Evolutionary conservation across 2,797 vertebrate species (phyloP).

Genomic region (Miichthys miiuy): DNA sequence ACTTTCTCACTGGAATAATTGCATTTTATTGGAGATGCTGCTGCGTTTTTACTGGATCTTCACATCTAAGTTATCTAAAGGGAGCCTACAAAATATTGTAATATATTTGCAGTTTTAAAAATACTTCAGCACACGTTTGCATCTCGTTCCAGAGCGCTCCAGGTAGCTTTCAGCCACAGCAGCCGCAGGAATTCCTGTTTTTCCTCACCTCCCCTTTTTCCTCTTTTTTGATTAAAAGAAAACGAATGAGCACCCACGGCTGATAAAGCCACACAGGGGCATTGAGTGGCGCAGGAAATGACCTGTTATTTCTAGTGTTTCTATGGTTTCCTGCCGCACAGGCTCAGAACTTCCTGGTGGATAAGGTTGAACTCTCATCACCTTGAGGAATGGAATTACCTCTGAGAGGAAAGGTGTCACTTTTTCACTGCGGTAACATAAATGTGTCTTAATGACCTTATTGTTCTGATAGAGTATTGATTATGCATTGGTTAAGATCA

Average conservation of each 20-base stretch:
- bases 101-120: slow-evolving; percentile 11
- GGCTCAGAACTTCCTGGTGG: slow-evolving; percentile 52
- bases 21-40: slow-evolving; percentile 25
- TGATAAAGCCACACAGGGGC: slow-evolving; percentile 69
- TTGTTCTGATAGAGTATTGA: slow-evolving; percentile 30
- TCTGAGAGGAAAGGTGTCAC: slow-evolving; percentile 53
- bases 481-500: slow-evolving; percentile 10
- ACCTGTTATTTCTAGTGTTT: slow-evolving; percentile 78
- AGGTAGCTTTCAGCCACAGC: slow-evolving; percentile 20
- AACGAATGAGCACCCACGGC: slow-evolving; percentile 61
- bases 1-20: slow-evolving; percentile 44
- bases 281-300: slow-evolving; percentile 76
- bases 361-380: slow-evolving; percentile 73
- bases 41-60: slow-evolving; percentile 30
- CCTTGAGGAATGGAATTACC: slow-evolving; percentile 54
- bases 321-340: slow-evolving; percentile 72
- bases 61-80: slow-evolving; percentile 32
- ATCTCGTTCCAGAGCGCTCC: slow-evolving; percentile 12
- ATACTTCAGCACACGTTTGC: slow-evolving; percentile 9
- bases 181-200: slow-evolving; percentile 51
- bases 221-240: slow-evolving; percentile 81
- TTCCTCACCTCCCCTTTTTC: slow-evolving; percentile 58
- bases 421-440: slow-evolving; percentile 27
- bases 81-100: slow-evolving; percentile 3
- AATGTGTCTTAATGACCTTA: slow-evolving; percentile 5